These are phyloP conservation scores for Acleris literana DNA, from an alignment of 2,888 invertebrate species.

Conservation along the genomic window DNA sequence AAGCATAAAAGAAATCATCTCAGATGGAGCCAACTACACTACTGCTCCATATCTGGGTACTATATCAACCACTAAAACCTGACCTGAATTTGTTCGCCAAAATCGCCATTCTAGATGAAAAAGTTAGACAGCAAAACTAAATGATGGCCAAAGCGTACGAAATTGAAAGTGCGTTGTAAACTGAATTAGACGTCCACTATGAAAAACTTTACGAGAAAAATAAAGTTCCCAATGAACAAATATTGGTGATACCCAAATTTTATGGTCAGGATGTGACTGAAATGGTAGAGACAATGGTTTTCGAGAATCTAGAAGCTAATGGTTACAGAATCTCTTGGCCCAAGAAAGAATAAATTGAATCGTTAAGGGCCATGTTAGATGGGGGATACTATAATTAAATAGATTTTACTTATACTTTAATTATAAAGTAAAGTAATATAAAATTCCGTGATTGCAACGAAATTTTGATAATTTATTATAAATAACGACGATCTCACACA, in stretches of 20 bases:
- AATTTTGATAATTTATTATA: no score
- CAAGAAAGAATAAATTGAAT: background rate
- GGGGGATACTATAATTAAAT: slow-evolving; percentile 2
- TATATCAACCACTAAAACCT: slow-evolving; percentile 22
- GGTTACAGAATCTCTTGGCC: slow-evolving; percentile 13
- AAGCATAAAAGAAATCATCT: slow-evolving; percentile 23
- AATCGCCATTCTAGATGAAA: slow-evolving; percentile 41
- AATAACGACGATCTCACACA: no score
- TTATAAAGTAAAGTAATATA: no score
- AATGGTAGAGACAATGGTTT: slow-evolving; percentile 28
- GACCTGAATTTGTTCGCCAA: slow-evolving; percentile 44
- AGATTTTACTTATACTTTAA: no score
- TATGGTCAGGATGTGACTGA: slow-evolving; percentile 45
- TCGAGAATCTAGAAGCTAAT: slow-evolving; percentile 31
- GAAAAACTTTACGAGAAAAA: slow-evolving; percentile 43
- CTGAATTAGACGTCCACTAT: slow-evolving; percentile 40
- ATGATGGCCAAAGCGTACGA: slow-evolving; percentile 37
- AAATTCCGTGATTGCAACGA: no score
- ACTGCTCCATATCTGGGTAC: slow-evolving; percentile 23
- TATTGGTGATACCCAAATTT: slow-evolving; percentile 45
- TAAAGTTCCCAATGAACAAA: slow-evolving; percentile 44
- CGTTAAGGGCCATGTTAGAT: background rate
- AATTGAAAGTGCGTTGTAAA: slow-evolving; percentile 46
- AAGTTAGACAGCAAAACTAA: slow-evolving; percentile 37
- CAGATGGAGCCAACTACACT: slow-evolving; percentile 38